Conservation (phyloP, 2,113 vertebrate genomes). For the Macrotis lagotis region DNA sequence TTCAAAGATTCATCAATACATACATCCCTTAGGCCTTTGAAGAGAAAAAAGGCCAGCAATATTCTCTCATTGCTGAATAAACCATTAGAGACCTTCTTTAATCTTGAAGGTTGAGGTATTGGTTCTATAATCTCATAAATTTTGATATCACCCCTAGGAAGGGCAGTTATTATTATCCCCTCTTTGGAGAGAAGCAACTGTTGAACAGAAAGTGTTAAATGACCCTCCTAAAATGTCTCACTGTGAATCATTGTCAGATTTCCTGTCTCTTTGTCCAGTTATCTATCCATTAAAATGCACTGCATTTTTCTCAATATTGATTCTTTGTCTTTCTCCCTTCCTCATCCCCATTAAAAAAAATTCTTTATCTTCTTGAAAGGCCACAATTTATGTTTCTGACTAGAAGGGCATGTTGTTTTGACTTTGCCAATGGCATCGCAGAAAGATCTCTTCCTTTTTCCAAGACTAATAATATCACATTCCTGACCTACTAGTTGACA, state of each 20-base stretch:
- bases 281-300: background rate
- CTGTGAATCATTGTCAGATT: background rate
- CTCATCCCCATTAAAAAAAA: background rate
- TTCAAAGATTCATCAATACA: background rate
- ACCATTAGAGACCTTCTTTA: background rate
- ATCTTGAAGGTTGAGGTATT: background rate
- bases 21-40: background rate
- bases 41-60: background rate
- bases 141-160: background rate
- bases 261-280: background rate
- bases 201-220: background rate
- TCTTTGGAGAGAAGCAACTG: background rate
- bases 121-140: background rate
- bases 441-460: background rate
- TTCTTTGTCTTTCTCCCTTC: background rate
- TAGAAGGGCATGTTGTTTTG: background rate
- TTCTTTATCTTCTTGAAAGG: background rate
- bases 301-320: background rate
- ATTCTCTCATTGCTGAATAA: background rate
- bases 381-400: background rate
- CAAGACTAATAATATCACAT: background rate
- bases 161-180: background rate
- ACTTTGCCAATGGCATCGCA: background rate
- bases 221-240: background rate
- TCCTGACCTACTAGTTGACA: conserved; percentile 6